Conservation (phyloP, 2,113 vertebrate genomes). For the Caretta caretta region DNA sequence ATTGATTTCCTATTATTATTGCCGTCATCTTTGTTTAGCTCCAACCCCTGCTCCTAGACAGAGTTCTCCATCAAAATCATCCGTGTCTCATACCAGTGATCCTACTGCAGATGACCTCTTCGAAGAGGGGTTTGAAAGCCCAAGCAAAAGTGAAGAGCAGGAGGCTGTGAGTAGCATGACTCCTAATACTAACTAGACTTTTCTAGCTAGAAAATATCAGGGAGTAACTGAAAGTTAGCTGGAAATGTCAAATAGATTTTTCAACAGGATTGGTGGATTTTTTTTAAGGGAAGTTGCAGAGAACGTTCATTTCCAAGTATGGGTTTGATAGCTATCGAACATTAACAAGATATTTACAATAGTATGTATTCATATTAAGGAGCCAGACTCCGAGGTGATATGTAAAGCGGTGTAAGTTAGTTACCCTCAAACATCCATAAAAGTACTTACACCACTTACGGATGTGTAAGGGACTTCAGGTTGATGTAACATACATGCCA, state of each 20-base stretch:
- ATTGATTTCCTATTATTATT: constrained; percentile 23
- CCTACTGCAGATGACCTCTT: constrained; percentile 93
- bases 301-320: background rate
- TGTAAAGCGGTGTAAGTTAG: background rate
- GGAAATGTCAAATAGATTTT: background rate
- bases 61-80: constrained; percentile 96
- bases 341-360: background rate
- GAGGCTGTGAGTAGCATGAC: constrained; percentile 90
- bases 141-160: constrained; percentile 95
- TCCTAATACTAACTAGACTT: background rate
- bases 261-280: background rate
- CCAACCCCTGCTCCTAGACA: constrained; percentile 95
- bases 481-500: background rate
- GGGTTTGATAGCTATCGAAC: background rate
- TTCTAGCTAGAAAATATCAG: background rate
- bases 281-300: background rate
- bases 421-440: background rate
- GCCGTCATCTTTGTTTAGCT: constrained; percentile 78
- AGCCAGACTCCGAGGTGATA: background rate
- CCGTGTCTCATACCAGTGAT: constrained; percentile 93
- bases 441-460: background rate
- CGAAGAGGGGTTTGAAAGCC: constrained; percentile 95
- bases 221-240: background rate
- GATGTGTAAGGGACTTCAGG: background rate
- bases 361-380: background rate